These are phyloP conservation scores for Synanthedon myopaeformis DNA, from an alignment of 2,888 invertebrate species.

Conservation along the genomic window DNA sequence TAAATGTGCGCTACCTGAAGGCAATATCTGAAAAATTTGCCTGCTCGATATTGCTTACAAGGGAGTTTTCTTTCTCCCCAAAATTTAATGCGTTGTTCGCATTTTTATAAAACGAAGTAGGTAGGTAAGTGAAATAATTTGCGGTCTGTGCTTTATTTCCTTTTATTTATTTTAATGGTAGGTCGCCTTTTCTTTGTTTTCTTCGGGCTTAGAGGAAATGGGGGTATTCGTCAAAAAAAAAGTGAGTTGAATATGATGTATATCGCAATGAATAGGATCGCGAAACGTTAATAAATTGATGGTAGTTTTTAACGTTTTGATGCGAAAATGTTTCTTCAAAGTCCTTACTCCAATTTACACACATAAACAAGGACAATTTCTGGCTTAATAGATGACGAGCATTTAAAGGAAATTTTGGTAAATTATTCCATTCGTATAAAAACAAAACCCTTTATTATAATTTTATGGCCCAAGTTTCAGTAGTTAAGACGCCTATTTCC, in stretches of 20 bases:
- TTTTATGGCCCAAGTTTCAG: constrained; percentile 50
- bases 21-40: constrained; percentile 72
- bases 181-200: constrained; percentile 56
- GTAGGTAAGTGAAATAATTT: constrained; percentile 70
- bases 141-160: constrained; percentile 66
- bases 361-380: constrained; percentile 18
- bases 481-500: constrained; percentile 48
- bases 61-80: constrained; percentile 70
- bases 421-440: constrained; percentile 46
- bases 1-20: constrained; percentile 71
- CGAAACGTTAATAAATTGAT: constrained; percentile 35
- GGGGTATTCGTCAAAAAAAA: constrained; percentile 36
- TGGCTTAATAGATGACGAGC: constrained; percentile 14
- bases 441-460: constrained; percentile 61
- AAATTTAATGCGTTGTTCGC: constrained; percentile 71
- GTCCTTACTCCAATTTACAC: constrained; percentile 12
- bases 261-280: constrained; percentile 47
- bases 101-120: constrained; percentile 70
- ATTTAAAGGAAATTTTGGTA: constrained; percentile 23
- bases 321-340: constrained; percentile 8
- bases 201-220: constrained; percentile 45
- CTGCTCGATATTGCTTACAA: constrained; percentile 71
- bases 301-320: constrained; percentile 6
- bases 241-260: constrained; percentile 36
- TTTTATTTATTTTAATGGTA: constrained; percentile 70